These are phyloP conservation scores for Sebastes alutus DNA, from an alignment of 2,797 vertebrate species.

Conservation along the genomic window DNA sequence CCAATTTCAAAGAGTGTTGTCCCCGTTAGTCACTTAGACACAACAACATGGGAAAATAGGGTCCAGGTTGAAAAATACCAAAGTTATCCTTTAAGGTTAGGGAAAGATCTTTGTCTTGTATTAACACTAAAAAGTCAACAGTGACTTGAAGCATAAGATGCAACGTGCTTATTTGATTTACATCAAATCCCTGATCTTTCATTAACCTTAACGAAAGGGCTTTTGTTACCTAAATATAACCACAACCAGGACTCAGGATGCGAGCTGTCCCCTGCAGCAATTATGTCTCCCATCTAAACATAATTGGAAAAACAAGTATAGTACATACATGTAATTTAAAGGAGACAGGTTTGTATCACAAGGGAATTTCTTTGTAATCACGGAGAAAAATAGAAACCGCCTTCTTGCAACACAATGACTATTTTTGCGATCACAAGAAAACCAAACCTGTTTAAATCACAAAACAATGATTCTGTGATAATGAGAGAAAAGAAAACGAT, in stretches of 20 bases:
- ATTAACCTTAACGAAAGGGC: neutral
- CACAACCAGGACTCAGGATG: neutral
- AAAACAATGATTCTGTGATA: neutral
- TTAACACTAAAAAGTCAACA: neutral
- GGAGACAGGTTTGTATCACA: neutral
- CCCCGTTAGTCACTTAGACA: no score
- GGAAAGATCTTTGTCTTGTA: neutral
- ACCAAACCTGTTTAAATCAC: neutral
- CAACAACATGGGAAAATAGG: no score
- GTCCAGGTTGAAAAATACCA: no score
- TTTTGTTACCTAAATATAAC: neutral
- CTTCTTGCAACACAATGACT: neutral
- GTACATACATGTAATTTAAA: neutral
- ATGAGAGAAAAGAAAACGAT: neutral
- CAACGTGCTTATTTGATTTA: neutral
- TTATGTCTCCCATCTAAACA: neutral
- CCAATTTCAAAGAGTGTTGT: no score
- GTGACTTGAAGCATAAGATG: neutral
- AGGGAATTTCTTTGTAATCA: neutral
- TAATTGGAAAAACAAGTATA: neutral
- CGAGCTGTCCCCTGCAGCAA: neutral
- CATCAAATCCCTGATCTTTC: neutral
- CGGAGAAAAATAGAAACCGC: neutral
- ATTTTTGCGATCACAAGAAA: neutral
- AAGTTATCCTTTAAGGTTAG: neutral